phyloP scores from a whole-genome alignment of 2,797 vertebrate genomes.

The Morelia viridis region DNA sequence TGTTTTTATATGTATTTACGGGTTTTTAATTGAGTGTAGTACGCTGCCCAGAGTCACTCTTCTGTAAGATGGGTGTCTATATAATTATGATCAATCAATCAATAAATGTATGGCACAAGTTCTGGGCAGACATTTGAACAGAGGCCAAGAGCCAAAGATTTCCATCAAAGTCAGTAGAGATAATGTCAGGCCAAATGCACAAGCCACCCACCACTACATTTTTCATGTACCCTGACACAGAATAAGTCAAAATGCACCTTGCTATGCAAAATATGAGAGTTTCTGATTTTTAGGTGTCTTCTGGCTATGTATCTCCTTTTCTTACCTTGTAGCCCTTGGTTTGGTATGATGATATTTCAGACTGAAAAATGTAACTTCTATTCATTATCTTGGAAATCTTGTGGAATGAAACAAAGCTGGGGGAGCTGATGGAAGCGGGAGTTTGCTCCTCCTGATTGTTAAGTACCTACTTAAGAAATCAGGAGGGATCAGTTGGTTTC shows the following conservation, averaged over 20 bases:
- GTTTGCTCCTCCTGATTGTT: background rate
- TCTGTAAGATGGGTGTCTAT: no score
- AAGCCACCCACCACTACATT: background rate
- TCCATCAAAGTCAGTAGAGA: constrained; percentile 27
- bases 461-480: background rate
- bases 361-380: background rate
- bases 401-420: constrained; percentile 7
- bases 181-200: constrained; percentile 1
- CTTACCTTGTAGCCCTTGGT: background rate
- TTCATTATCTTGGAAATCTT: constrained; percentile 20
- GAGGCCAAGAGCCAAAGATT: background rate
- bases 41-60: no score
- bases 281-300: background rate
- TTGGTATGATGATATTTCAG: constrained; percentile 29
- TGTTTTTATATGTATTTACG: no score
- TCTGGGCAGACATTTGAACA: background rate
- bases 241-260: background rate
- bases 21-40: no score
- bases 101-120: background rate
- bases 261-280: background rate
- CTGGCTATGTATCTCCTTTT: background rate
- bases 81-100: no score
- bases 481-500: background rate
- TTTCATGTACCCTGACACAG: constrained; percentile 10
- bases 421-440: background rate